These are phyloP conservation scores for Phoenicopterus ruber DNA, from an alignment of 2,113 vertebrate genomes.

Conservation along the genomic window DNA sequence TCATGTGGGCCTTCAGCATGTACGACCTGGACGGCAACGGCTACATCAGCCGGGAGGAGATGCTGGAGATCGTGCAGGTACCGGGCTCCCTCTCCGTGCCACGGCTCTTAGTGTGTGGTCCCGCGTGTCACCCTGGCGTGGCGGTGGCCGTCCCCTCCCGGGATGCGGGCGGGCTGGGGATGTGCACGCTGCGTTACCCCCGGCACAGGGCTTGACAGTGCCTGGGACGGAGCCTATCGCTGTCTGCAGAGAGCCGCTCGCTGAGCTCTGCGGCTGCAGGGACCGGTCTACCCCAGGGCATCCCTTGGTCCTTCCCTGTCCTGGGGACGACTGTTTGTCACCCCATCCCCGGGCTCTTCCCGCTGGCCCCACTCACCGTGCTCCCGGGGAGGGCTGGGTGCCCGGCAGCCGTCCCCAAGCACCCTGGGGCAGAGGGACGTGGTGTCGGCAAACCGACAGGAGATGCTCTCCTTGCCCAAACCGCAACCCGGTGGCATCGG, in stretches of 20 bases:
- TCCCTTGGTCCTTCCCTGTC: background rate
- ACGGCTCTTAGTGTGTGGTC: accelerated
- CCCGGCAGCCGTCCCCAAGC: accelerated
- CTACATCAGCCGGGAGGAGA: constrained; percentile 98
- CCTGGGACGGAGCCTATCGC: accelerated
- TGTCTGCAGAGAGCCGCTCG: background rate
- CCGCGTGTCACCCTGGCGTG: accelerated
- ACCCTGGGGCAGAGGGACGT: accelerated
- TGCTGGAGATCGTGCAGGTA: constrained; percentile 99
- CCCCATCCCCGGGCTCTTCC: accelerated
- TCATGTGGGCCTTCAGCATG: constrained; percentile 99
- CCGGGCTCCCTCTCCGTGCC: accelerated
- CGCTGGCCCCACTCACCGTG: accelerated
- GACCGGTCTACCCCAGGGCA: accelerated
- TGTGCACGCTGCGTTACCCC: accelerated
- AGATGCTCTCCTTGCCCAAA: background rate
- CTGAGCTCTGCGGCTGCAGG: background rate
- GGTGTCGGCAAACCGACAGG: accelerated
- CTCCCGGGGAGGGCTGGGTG: background rate
- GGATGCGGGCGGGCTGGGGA: accelerated
- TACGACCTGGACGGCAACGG: constrained; percentile 97
- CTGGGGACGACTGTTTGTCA: background rate
- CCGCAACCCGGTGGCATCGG: accelerated
- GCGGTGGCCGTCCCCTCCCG: accelerated
- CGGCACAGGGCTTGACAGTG: accelerated